These are phyloP conservation scores for Amphipyra tragopoginis DNA, from an alignment of 2,888 invertebrate genomes.

Conservation along the genomic window DNA sequence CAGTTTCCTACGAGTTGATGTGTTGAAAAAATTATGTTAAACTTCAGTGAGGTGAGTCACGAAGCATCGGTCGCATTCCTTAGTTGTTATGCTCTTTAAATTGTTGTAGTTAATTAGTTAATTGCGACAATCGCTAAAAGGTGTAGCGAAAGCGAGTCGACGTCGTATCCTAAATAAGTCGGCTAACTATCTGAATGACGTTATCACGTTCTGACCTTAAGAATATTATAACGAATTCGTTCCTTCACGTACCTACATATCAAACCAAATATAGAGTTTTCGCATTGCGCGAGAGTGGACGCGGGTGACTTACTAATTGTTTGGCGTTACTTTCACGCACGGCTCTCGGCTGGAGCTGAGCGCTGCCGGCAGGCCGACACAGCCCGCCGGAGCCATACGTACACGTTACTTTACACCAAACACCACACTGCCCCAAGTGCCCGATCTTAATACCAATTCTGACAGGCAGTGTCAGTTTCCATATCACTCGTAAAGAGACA, in stretches of 20 bases:
- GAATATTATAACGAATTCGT: not conserved
- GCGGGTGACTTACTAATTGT: conserved; percentile 26
- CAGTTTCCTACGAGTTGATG: not conserved
- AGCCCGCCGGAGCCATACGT: not conserved
- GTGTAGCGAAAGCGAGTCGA: conserved; percentile 37
- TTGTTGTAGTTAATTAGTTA: conserved; percentile 50
- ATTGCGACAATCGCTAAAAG: conserved; percentile 34
- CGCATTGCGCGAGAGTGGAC: conserved; percentile 45
- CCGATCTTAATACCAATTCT: too few relatives aligned
- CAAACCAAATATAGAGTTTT: conserved; percentile 2
- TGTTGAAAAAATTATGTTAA: conserved; percentile 11
- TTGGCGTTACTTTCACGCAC: conserved; percentile 49
- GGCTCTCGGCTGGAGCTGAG: not conserved
- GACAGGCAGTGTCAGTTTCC: too few relatives aligned
- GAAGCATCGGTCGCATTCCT: conserved; percentile 37
- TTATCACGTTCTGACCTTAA: not conserved
- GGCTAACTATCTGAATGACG: not conserved
- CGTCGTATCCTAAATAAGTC: conserved; percentile 13
- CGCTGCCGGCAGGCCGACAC: not conserved
- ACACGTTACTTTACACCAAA: not conserved
- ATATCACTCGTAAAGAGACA: too few relatives aligned
- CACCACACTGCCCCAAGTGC: too few relatives aligned
- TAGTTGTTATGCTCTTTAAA: conserved; percentile 42
- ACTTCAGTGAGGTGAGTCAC: conserved; percentile 43
- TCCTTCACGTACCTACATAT: conserved; percentile 1